Conservation (phyloP, 1,140 invertebrate species). For the Phenacoccus solenopsis region DNA sequence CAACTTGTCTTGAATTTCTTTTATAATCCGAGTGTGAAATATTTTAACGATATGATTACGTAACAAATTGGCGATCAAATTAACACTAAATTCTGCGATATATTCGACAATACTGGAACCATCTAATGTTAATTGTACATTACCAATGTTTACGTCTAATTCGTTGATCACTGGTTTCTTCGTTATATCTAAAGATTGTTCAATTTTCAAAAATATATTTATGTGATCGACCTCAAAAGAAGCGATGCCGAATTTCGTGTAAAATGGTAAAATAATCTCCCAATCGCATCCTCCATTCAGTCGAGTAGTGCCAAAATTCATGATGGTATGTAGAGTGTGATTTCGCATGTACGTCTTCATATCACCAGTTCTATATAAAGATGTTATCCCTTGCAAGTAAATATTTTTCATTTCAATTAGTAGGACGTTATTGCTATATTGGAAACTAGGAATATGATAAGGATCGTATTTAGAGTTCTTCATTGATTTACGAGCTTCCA, state of each 20-base stretch:
- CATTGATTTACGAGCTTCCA: conserved; percentile 55
- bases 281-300: conserved; percentile 62
- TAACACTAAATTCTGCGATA: conserved; percentile 57
- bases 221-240: conserved; percentile 60
- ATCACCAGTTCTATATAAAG: conserved; percentile 66
- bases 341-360: conserved; percentile 57
- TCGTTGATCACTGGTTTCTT: conserved; percentile 54
- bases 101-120: conserved; percentile 72
- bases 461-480: conserved; percentile 57
- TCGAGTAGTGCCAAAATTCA: conserved; percentile 64
- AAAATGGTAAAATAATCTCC: conserved; percentile 54
- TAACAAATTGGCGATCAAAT: conserved; percentile 65
- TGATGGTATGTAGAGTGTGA: conserved; percentile 44
- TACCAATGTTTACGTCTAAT: conserved; percentile 63
- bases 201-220: conserved; percentile 43
- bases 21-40: conserved; percentile 55
- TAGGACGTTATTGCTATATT: conserved; percentile 48
- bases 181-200: conserved; percentile 60
- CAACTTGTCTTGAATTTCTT: conserved; percentile 50
- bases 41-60: conserved; percentile 73
- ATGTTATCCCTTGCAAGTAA: conserved; percentile 59
- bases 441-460: conserved; percentile 52
- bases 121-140: conserved; percentile 55
- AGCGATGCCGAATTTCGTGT: conserved; percentile 51
- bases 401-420: conserved; percentile 47